Base-by-base conservation (phyloP, 37 sponge, comb jelly and placozoan genomes). In the Hormiphora californensis region DNA sequence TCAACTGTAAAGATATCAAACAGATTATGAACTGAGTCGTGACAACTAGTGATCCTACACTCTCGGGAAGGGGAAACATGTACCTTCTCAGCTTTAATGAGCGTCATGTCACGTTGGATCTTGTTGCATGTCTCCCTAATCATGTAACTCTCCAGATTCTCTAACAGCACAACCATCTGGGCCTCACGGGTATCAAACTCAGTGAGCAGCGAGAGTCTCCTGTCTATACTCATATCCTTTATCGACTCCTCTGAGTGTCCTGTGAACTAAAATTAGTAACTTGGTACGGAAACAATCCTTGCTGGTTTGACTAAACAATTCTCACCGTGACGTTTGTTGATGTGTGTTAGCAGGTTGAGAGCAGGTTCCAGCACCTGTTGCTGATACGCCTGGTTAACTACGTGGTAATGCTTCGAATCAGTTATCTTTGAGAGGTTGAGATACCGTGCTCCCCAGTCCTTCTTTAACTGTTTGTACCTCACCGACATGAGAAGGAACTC, bases 291-390 rank as follows among this genome's bases (percentile, higher is more conserved):
- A 12, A 15, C 11, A 15, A 15, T 46, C 51, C 11, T 12, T 46
- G 51, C 11, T 46, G 12, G 11, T 49, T 49, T 9, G 53, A 49
- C 53, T 17, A 9, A 9, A 49, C 9, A 9, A 17, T 49, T 23
- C 61, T 57, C 39, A 73, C 81, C 81, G 40, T 41, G 12, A 9
- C 46, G n/a, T 9, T 7, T 40, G 41, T 43, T 73, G 41, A 73
- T 36, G 43, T 73, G 81, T 4, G 81, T 27, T 43, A 73, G 44
- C 4, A 73, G 46, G 46, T 73, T 73, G 46, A 73, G 81, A 17
- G 81, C 41, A 7, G 81, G 81, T 73, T 73, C 81, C n/a, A 73
- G 81, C 46, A 73, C 81, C 81, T 73, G 81, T 41, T 73, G 81
- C 12, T 43, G 35, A 46, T 73, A 73, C 7, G 81, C 81, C 3